Percentiles rank a stretch among this genome's conserved stretches.
These are phyloP conservation scores for Aegotheles bennettii DNA, from an alignment of 2,113 vertebrate genomes.

Conservation along the genomic window DNA sequence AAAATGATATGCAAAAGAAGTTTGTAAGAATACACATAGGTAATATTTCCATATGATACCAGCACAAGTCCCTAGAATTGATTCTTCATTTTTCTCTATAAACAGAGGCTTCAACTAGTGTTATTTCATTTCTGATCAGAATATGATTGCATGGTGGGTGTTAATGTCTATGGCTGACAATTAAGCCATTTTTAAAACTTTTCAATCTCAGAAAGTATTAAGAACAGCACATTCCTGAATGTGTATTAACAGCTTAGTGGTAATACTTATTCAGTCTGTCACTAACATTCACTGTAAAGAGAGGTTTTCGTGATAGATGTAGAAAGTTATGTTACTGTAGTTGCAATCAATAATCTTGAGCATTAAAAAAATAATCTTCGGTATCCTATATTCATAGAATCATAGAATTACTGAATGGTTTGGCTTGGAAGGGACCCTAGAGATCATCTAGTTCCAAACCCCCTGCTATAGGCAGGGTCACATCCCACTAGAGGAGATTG, in stretches of 20 bases:
- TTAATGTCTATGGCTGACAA: neutral
- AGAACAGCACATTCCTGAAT: neutral
- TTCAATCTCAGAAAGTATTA: neutral
- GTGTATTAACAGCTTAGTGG: neutral
- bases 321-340: neutral
- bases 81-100: neutral
- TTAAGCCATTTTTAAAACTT: neutral
- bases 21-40: neutral
- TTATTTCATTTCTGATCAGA: neutral
- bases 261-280: neutral
- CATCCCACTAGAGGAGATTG: too few relatives aligned
- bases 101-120: neutral
- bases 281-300: neutral
- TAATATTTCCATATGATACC: neutral
- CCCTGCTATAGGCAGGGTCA: too few relatives aligned
- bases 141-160: neutral
- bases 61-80: neutral
- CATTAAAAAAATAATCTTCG: slow-evolving; percentile 19
- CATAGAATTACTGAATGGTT: too few relatives aligned
- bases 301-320: neutral
- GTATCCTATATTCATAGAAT: slow-evolving; percentile 26
- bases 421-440: too few relatives aligned
- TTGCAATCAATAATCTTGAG: neutral
- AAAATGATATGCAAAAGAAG: neutral
- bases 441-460: too few relatives aligned